phyloP scores from a whole-genome alignment of 2,113 vertebrate species.

The Carassius carassius region DNA sequence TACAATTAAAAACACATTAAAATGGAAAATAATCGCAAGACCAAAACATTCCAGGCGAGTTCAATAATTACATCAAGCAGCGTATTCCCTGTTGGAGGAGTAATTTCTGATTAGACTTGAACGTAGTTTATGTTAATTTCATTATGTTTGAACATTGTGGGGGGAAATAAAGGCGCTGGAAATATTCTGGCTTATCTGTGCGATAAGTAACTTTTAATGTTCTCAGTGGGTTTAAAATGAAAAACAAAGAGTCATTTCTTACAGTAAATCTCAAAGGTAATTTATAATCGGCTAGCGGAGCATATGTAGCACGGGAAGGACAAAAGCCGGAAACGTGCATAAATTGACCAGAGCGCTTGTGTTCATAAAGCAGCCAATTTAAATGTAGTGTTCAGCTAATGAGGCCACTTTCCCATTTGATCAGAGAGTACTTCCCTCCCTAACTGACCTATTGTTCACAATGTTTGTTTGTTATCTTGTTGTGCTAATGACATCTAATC shows the following conservation, averaged over 20 bases:
- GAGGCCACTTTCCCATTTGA: conserved; percentile 36
- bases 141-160: conserved; percentile 48
- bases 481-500: conserved; percentile 48
- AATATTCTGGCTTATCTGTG: conserved; percentile 12
- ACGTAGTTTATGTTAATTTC: conserved; percentile 54
- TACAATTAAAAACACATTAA: conserved; percentile 61
- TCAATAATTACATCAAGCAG: conserved; percentile 59
- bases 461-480: conserved; percentile 45
- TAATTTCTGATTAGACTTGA: conserved; percentile 56
- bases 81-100: conserved; percentile 53
- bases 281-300: conserved; percentile 22
- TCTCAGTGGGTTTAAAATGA: conserved; percentile 27
- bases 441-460: conserved; percentile 50
- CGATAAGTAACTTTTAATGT: conserved; percentile 41
- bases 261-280: conserved; percentile 10
- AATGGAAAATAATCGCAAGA: conserved; percentile 49
- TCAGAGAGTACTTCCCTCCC: conserved; percentile 34
- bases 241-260: conserved; percentile 27
- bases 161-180: conserved; percentile 18
- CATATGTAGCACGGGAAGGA: conserved; percentile 30
- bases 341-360: conserved; percentile 28
- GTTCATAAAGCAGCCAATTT: conserved; percentile 30
- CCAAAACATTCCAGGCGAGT: conserved; percentile 51
- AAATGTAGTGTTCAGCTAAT: conserved; percentile 49
- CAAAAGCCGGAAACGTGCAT: conserved; percentile 37